Conservation (phyloP, 2,113 vertebrate species). For the Leuciscus idus region DNA sequence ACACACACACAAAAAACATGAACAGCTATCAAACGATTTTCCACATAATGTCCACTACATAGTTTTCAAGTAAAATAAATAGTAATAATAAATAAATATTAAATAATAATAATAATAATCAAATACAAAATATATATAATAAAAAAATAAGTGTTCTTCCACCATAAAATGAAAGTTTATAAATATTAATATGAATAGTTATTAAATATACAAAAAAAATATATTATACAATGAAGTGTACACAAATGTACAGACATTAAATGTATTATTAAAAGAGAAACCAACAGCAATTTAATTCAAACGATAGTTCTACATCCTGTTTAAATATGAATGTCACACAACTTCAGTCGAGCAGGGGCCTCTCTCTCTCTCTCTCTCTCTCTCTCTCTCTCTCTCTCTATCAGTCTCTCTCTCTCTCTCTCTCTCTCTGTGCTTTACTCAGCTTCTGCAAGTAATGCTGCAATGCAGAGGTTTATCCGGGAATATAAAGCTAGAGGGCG, state of each 20-base stretch:
- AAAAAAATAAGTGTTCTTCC: not conserved
- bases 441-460: slow-evolving; percentile 53
- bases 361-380: too few relatives aligned
- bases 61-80: not conserved
- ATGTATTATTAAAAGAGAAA: not conserved
- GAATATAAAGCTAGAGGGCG: slow-evolving; percentile 58
- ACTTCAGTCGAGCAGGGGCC: not conserved
- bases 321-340: not conserved
- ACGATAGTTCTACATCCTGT: not conserved
- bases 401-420: slow-evolving; percentile 20
- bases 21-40: not conserved
- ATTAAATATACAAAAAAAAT: not conserved
- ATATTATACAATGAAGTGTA: not conserved
- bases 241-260: not conserved
- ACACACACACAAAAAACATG: not conserved
- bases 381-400: not conserved
- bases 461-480: slow-evolving; percentile 60
- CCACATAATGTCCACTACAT: not conserved
- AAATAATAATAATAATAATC: not conserved
- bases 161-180: not conserved
- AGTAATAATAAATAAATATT: not conserved
- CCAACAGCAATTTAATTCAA: not conserved
- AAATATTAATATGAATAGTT: not conserved
- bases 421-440: not conserved
- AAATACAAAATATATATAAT: not conserved